phyloP scores from a whole-genome alignment of 2,797 vertebrate genomes.

The Gila robusta region DNA sequence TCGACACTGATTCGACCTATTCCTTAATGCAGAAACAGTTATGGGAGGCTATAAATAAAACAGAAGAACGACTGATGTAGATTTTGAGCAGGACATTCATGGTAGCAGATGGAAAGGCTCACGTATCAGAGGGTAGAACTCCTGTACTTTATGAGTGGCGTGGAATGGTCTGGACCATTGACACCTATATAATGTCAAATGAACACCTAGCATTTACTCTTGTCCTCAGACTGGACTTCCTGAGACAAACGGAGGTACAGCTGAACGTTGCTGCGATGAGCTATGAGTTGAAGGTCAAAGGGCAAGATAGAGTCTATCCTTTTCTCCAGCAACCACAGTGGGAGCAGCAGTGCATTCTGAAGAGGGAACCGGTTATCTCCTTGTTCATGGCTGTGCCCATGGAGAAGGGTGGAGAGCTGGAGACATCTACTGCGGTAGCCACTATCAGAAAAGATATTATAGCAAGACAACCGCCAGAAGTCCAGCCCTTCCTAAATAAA shows the following conservation, averaged over 20 bases:
- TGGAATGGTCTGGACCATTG: neutral
- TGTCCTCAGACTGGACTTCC: slow-evolving; percentile 12
- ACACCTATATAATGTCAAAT: slow-evolving; percentile 31
- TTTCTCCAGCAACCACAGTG: no score
- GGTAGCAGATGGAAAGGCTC: slow-evolving; percentile 17
- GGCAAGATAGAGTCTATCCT: no score
- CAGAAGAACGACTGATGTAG: no score
- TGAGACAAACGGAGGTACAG: neutral
- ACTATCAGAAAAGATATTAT: neutral
- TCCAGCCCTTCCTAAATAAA: neutral
- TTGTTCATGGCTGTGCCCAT: no score
- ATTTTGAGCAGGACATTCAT: neutral
- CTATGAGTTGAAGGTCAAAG: neutral
- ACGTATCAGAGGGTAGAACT: neutral
- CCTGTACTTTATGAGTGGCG: slow-evolving; percentile 23
- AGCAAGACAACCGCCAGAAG: neutral
- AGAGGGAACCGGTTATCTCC: no score
- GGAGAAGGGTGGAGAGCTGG: neutral
- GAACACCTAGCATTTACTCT: slow-evolving; percentile 32
- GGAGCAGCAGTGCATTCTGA: no score
- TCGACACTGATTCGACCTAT: no score
- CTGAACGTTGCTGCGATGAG: neutral
- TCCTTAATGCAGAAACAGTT: no score
- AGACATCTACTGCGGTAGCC: neutral
- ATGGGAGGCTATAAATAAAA: no score